phyloP scores from a whole-genome alignment of 2,888 invertebrate species.

The Euplexia lucipara region DNA sequence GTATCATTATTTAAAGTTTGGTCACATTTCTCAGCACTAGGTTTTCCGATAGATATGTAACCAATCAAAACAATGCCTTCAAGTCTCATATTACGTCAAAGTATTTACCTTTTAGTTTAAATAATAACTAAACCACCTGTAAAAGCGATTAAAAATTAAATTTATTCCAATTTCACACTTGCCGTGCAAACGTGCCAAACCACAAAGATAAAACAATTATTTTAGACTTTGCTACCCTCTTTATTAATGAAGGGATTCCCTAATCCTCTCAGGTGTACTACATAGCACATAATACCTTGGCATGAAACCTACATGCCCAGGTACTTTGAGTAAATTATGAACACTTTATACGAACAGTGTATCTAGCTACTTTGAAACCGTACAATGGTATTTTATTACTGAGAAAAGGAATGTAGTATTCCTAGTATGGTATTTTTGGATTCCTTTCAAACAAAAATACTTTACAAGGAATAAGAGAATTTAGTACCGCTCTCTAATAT shows the following conservation, averaged over 20 bases:
- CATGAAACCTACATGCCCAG: neutral
- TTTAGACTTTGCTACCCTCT: neutral
- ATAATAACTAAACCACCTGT: neutral
- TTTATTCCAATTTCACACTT: conserved; percentile 10
- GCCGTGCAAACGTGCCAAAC: conserved; percentile 5
- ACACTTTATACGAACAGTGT: neutral
- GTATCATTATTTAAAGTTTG: neutral
- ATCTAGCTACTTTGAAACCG: too few species aligned
- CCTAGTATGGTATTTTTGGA: too few species aligned
- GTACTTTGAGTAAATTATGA: neutral
- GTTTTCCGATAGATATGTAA: too few species aligned
- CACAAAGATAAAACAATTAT: conserved; percentile 17
- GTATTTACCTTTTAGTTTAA: too few species aligned
- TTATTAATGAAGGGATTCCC: neutral
- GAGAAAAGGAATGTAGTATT: too few species aligned
- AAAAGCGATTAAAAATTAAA: neutral
- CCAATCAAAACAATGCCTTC: too few species aligned
- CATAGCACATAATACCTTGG: neutral
- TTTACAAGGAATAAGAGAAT: too few species aligned
- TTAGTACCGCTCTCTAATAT: too few species aligned
- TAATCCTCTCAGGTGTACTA: neutral
- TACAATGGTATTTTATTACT: too few species aligned
- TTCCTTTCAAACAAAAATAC: too few species aligned
- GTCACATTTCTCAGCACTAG: neutral
- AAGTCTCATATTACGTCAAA: too few species aligned